A percentile compares a stretch with the other conserved stretches of the same genome.
phyloP scores from a whole-genome alignment of 2,888 invertebrate species.

The Eupithecia abbreviata region DNA sequence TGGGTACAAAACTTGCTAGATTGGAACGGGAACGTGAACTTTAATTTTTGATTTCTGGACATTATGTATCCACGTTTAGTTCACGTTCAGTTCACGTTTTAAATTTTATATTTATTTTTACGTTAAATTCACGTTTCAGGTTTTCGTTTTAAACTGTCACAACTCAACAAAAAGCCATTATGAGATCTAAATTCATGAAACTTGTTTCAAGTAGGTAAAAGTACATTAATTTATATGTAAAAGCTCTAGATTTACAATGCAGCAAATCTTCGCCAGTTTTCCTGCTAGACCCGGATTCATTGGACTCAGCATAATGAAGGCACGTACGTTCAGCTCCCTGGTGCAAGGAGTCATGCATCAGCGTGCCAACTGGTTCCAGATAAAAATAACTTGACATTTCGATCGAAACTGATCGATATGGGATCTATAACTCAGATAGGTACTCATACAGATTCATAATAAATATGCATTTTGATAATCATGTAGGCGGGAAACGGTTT shows the following conservation, averaged over 20 bases:
- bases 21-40: too few relatives aligned
- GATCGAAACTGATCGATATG: not conserved
- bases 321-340: conserved; percentile 5
- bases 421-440: not conserved
- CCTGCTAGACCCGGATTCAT: conserved; percentile 8
- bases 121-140: too few relatives aligned
- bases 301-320: conserved; percentile 5
- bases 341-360: not conserved
- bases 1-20: too few relatives aligned
- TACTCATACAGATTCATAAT: not conserved
- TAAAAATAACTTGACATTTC: conserved; percentile 8
- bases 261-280: not conserved
- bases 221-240: not conserved
- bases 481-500: not conserved
- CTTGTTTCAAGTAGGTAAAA: not conserved
- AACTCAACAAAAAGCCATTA: not conserved
- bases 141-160: not conserved
- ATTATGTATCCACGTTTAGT: too few relatives aligned
- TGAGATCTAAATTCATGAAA: not conserved
- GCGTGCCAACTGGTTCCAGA: conserved; percentile 10
- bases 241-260: not conserved
- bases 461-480: not conserved
- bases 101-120: too few relatives aligned
- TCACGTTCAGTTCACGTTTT: too few relatives aligned
- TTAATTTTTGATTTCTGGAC: too few relatives aligned